Evolutionary conservation across 1,140 invertebrate genomes (phyloP).

Genomic region (Diploscapter pachys): DNA sequence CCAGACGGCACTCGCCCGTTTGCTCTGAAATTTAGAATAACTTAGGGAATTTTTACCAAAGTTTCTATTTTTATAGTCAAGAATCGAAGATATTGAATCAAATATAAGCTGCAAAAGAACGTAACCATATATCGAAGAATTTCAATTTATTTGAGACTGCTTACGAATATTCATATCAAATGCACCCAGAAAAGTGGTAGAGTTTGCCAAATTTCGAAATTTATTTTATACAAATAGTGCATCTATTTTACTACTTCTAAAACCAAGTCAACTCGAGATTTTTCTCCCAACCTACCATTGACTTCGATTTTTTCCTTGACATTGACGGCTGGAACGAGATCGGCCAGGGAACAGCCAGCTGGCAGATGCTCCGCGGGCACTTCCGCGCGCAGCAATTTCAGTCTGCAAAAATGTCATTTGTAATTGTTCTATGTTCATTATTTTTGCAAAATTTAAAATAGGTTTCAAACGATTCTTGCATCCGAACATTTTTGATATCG

Average conservation of each 20-base stretch:
- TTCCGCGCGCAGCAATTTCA: constrained; percentile 54
- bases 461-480: too few species aligned
- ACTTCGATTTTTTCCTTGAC: constrained; percentile 58
- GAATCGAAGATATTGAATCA: not conserved
- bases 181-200: constrained; percentile 1
- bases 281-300: constrained; percentile 43
- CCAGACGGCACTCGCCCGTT: constrained; percentile 57
- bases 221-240: not conserved
- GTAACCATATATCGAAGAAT: constrained; percentile 11
- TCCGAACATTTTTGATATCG: too few species aligned
- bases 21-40: constrained; percentile 9
- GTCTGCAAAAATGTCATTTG: constrained; percentile 35
- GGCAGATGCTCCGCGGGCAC: constrained; percentile 53
- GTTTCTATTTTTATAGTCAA: not conserved
- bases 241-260: not conserved
- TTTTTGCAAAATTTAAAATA: too few species aligned
- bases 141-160: not conserved
- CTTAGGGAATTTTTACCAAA: not conserved
- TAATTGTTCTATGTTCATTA: too few species aligned
- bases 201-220: not conserved
- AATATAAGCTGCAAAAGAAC: not conserved
- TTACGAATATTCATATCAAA: constrained; percentile 4
- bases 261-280: not conserved
- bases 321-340: constrained; percentile 53
- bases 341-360: constrained; percentile 41